phyloP scores from a whole-genome alignment of 2,888 invertebrate species.

The Hermodice carunculata region DNA sequence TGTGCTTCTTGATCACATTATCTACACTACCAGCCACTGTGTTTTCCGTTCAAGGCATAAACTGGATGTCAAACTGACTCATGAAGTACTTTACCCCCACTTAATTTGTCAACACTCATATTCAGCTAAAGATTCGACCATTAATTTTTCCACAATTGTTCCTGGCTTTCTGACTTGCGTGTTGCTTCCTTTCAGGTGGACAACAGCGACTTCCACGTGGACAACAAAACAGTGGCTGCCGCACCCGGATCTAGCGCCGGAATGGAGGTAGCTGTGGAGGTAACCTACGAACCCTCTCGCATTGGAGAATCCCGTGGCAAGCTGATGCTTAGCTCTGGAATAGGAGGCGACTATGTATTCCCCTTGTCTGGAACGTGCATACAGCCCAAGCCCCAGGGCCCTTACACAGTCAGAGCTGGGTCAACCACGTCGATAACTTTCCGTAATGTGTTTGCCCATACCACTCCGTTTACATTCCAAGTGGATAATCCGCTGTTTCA shows the following conservation, averaged over 20 bases:
- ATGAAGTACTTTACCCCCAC: too few species aligned
- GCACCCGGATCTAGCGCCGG: constrained; percentile 68
- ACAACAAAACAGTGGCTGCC: constrained; percentile 68
- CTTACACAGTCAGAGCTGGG: constrained; percentile 69
- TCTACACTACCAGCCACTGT: too few species aligned
- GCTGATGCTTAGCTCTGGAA: constrained; percentile 59
- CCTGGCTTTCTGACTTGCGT: too few species aligned
- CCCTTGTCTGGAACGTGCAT: constrained; percentile 71
- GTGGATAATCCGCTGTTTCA: constrained; percentile 71
- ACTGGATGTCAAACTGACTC: too few species aligned
- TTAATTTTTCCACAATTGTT: too few species aligned
- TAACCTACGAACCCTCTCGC: constrained; percentile 68
- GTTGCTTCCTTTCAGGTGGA: constrained; percentile 68
- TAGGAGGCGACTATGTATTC: constrained; percentile 69
- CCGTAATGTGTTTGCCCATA: constrained; percentile 71
- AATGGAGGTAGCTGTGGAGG: constrained; percentile 67
- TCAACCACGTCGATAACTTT: constrained; percentile 69
- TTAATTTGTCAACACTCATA: too few species aligned
- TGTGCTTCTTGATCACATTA: too few species aligned
- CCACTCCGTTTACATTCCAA: constrained; percentile 68
- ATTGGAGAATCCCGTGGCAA: constrained; percentile 65
- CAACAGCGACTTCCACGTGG: constrained; percentile 68
- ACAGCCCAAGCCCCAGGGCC: constrained; percentile 73
- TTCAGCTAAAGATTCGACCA: too few species aligned
- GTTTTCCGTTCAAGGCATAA: too few species aligned